Evolutionary conservation across 2,797 vertebrate genomes (phyloP).

Genomic region (Sarcoramphus papa): DNA sequence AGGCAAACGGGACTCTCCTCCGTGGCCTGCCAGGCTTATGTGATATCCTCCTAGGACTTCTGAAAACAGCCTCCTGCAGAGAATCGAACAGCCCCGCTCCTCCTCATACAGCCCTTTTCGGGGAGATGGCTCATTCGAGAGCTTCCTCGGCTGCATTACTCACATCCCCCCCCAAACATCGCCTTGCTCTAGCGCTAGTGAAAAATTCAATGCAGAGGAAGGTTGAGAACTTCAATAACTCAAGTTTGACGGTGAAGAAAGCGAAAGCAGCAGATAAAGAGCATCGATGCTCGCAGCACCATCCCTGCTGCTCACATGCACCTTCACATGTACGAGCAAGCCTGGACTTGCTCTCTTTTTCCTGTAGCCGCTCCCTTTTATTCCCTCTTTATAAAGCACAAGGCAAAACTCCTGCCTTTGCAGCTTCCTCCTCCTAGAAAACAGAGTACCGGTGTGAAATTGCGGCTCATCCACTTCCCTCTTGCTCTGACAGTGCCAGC

Average conservation of each 20-base stretch:
- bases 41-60: neutral
- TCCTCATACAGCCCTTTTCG: fast-evolving
- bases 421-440: neutral
- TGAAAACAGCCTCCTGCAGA: neutral
- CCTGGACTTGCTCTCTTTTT: neutral
- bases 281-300: neutral
- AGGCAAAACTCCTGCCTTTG: neutral
- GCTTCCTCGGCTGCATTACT: neutral
- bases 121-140: neutral
- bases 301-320: neutral
- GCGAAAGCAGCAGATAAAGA: neutral
- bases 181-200: neutral
- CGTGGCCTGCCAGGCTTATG: fast-evolving
- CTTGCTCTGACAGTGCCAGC: neutral
- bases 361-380: neutral
- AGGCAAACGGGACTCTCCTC: neutral
- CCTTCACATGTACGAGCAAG: fast-evolving
- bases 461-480: neutral
- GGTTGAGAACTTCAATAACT: neutral
- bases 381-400: neutral
- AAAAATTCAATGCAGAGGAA: neutral
- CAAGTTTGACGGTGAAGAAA: neutral
- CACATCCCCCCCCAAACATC: neutral
- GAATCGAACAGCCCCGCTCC: fast-evolving
- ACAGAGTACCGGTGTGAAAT: fast-evolving